Evolutionary conservation across 2,888 invertebrate species (phyloP), one percentile per base, ranked within the genome.

Genomic region (Drosophila lutescens): DNA sequence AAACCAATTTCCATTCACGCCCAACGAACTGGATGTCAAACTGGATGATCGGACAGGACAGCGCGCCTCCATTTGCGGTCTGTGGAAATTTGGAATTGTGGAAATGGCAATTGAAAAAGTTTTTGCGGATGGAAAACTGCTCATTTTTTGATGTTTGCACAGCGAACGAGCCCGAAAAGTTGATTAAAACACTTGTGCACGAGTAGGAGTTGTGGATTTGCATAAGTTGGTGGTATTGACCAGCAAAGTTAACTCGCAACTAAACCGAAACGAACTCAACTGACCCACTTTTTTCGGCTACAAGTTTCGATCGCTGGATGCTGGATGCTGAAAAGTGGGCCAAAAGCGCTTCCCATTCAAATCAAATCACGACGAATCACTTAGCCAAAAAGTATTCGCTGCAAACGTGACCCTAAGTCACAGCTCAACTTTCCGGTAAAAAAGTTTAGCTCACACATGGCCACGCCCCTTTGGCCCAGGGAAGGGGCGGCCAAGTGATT

Each of bases 331-430:
- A 26, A 46, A 59, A 58, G 43, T 30, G 50, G 9, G 38, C 15
- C 9, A 41, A n/a, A 40, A 50, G 51, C 46, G 50, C 66, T 74
- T 81, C 61, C 76, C 68, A 59, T 55, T 66, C 67, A 79, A 82
- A 80, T 79, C 69, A 82, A 82, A 87, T 85, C 78, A 77, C 75
- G 87, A 87, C 87, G 82, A 84, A 84, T 84, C 88, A 85, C 83
- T 84, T 84, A 82, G 69, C 62, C 66, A 53, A 74, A 80, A 77
- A 81, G 68, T 63, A 70, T 65, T 54, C 61, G 15, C 36, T 67
- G 65, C 61, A 76, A 71, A 74, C 65, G 79, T 76, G 76, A 67
- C 76, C 77, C 40, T 70, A 76, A 85, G 82, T 79, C 78, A 50
- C 38, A 47, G 59, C 34, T 30, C 60, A 87, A 87, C 78, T 87